Evolutionary conservation across 2,888 invertebrate species (phyloP).

Genomic region (Scaptomyza flava): DNA sequence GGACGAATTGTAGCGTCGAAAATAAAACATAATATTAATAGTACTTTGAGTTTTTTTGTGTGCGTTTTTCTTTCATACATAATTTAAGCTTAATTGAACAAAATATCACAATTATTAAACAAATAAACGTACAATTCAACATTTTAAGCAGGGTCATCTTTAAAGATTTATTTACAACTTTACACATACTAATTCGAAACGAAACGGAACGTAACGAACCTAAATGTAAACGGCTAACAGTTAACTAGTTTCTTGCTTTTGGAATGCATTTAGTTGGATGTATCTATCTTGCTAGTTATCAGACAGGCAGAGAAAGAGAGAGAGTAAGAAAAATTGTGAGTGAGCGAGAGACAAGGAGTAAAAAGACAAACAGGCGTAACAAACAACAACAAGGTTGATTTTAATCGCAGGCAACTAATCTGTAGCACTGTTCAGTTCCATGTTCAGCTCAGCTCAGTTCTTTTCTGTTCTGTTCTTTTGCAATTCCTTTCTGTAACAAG

Average conservation of each 20-base stretch:
- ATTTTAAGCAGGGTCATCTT: slow-evolving; percentile 29
- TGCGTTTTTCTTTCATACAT: slow-evolving; percentile 10
- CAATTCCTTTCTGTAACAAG: slow-evolving; percentile 27
- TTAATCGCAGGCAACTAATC: slow-evolving; percentile 75
- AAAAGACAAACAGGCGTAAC: slow-evolving; percentile 54
- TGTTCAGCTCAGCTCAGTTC: slow-evolving; percentile 37
- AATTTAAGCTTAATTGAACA: slow-evolving; percentile 71
- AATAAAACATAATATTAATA: slow-evolving; percentile 42
- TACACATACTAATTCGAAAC: slow-evolving; percentile 30
- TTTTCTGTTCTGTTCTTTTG: slow-evolving; percentile 20
- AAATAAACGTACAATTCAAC: slow-evolving; percentile 64
- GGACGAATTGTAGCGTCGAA: slow-evolving; percentile 39
- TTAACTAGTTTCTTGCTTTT: slow-evolving; percentile 78
- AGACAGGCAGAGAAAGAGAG: slow-evolving; percentile 7
- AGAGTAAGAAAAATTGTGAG: slow-evolving; percentile 9
- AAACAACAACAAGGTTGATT: slow-evolving; percentile 75
- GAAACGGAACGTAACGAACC: slow-evolving; percentile 34
- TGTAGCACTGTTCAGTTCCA: slow-evolving; percentile 62
- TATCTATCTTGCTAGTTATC: slow-evolving; percentile 35
- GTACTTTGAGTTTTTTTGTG: slow-evolving; percentile 18
- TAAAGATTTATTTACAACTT: slow-evolving; percentile 56
- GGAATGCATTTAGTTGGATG: slow-evolving; percentile 73
- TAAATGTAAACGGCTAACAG: slow-evolving; percentile 50
- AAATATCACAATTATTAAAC: slow-evolving; percentile 78
- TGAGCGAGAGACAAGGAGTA: slow-evolving; percentile 5